Evolutionary conservation across 2,797 vertebrate genomes (phyloP).

Genomic region (Pseudochromis fuscus): DNA sequence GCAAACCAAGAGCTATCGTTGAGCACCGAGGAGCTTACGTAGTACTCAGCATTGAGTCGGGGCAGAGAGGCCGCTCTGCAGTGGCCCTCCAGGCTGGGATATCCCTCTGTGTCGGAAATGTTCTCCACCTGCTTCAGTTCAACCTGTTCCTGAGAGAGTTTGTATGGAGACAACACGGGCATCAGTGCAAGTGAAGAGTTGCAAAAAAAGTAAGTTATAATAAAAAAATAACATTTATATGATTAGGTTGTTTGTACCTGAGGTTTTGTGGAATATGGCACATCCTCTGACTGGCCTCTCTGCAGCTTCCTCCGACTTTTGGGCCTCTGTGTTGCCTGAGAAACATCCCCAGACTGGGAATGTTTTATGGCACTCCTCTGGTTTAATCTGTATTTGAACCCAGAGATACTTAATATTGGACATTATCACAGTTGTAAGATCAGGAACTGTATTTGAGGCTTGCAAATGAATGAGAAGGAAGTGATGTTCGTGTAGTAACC

Average conservation of each 20-base stretch:
- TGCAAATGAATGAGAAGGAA: no score
- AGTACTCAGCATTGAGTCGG: conserved; percentile 92
- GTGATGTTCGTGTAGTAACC: no score
- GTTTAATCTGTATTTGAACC: conserved; percentile 77
- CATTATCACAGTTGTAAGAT: background rate
- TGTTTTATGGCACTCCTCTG: conserved; percentile 82
- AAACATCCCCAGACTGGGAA: conserved; percentile 89
- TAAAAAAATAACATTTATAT: background rate
- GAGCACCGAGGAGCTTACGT: conserved; percentile 84
- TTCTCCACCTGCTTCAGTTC: conserved; percentile 90
- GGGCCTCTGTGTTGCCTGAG: conserved; percentile 85
- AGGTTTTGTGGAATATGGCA: conserved; percentile 74
- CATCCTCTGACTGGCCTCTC: conserved; percentile 91
- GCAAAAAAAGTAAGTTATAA: background rate
- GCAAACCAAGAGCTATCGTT: background rate
- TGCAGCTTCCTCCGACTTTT: conserved; percentile 85
- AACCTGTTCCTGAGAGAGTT: conserved; percentile 83
- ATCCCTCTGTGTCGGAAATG: conserved; percentile 85
- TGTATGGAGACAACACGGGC: conserved; percentile 7
- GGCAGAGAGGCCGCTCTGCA: conserved; percentile 95
- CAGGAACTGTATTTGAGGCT: no score
- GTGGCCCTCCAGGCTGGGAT: conserved; percentile 90
- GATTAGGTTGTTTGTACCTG: conserved; percentile 73
- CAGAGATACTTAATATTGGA: background rate
- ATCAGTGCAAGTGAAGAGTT: background rate